Conservation (phyloP, 1,140 invertebrate species). For the Bombus soroeensis region DNA sequence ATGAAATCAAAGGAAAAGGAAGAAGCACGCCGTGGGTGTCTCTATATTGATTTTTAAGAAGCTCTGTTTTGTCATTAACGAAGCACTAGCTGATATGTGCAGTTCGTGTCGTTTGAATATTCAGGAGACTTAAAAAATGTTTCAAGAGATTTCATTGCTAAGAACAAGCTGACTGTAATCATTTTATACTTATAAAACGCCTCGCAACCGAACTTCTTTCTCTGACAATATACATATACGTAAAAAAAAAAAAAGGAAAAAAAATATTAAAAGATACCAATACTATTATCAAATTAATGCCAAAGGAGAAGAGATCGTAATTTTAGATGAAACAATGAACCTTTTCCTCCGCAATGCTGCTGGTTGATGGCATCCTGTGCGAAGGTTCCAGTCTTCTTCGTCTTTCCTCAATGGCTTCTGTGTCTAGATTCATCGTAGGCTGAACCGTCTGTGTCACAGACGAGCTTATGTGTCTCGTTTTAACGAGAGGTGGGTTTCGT, state of each 20-base stretch:
- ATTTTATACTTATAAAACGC: neutral
- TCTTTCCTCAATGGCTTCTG: slow-evolving; percentile 79
- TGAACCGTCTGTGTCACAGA: slow-evolving; percentile 74
- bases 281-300: too few species aligned
- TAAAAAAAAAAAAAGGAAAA: neutral
- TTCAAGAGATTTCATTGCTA: neutral
- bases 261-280: neutral
- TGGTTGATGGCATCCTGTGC: slow-evolving; percentile 77
- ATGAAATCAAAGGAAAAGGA: too few species aligned
- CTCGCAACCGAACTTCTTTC: neutral
- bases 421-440: slow-evolving; percentile 76
- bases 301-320: neutral
- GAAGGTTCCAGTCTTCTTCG: slow-evolving; percentile 76
- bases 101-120: slow-evolving; percentile 8
- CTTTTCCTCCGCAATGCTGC: slow-evolving; percentile 79
- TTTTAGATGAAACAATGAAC: slow-evolving; percentile 44
- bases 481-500: slow-evolving; percentile 89
- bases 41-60: slow-evolving; percentile 2
- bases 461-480: slow-evolving; percentile 85
- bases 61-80: neutral
- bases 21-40: neutral
- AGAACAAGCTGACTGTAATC: neutral
- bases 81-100: neutral
- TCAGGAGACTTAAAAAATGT: neutral
- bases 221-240: too few species aligned